Percentiles rank a stretch among this genome's conserved stretches.
Conservation (phyloP, 2,888 invertebrate species). For the Ryuthela nishihirai region DNA sequence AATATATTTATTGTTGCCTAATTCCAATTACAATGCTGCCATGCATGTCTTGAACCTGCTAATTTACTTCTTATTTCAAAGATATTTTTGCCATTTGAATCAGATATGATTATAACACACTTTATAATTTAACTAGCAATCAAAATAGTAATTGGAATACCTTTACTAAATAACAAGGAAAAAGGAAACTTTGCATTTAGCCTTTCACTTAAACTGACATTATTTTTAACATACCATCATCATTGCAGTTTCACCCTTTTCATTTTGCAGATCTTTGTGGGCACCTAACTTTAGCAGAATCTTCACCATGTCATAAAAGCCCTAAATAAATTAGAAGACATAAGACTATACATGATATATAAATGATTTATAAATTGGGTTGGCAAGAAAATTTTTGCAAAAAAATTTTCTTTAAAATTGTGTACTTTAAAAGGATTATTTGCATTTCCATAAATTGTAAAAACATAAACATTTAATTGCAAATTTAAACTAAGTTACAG, state of each 20-base stretch:
- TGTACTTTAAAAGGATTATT: too few relatives aligned
- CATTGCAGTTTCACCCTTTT: constrained; percentile 48
- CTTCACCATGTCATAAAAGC: constrained; percentile 45
- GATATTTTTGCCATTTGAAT: too few relatives aligned
- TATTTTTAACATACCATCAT: constrained; percentile 47
- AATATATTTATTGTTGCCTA: too few relatives aligned
- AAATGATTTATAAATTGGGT: neutral
- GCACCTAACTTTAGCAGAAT: constrained; percentile 48
- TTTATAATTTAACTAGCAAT: too few relatives aligned
- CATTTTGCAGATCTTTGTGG: constrained; percentile 46
- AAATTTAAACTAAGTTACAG: too few relatives aligned
- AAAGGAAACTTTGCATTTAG: neutral
- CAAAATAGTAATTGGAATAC: too few relatives aligned
- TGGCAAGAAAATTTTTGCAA: constrained; percentile 3
- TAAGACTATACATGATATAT: neutral
- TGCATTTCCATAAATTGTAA: too few relatives aligned
- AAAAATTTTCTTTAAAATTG: neutral
- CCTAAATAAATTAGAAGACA: constrained; percentile 6
- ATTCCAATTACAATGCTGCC: too few relatives aligned
- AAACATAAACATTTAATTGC: too few relatives aligned
- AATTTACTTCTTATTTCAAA: too few relatives aligned
- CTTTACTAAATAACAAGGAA: neutral
- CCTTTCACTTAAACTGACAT: neutral
- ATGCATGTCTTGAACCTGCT: too few relatives aligned
- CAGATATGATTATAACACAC: too few relatives aligned